phyloP scores from a whole-genome alignment of 2,113 vertebrate genomes.

The Spea bombifrons region DNA sequence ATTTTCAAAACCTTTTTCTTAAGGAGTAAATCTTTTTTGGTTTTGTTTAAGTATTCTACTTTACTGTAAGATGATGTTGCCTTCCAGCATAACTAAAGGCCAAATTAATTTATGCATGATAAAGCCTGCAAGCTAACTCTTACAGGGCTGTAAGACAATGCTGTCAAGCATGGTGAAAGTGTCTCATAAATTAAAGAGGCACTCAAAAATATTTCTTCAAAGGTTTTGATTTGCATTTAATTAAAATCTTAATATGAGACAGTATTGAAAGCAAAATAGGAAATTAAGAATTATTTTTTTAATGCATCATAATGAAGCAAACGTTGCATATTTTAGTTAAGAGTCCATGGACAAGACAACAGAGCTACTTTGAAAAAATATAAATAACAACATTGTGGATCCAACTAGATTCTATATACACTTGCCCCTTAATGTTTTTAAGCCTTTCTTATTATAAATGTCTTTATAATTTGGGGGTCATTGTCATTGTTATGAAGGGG shows the following conservation, averaged over 20 bases:
- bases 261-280: neutral
- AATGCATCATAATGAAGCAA: neutral
- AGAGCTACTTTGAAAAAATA: no score
- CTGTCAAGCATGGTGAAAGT: slow-evolving; percentile 1
- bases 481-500: no score
- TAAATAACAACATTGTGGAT: no score
- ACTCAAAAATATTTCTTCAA: slow-evolving; percentile 4
- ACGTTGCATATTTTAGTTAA: neutral
- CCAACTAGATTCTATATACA: no score
- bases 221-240: slow-evolving; percentile 11
- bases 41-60: neutral
- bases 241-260: slow-evolving; percentile 6
- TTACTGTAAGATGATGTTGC: slow-evolving; percentile 6
- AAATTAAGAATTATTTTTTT: neutral
- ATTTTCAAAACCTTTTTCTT: neutral
- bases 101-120: slow-evolving; percentile 34
- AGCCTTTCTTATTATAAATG: no score
- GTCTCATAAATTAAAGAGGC: slow-evolving; percentile 9
- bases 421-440: no score
- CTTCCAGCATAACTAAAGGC: slow-evolving; percentile 36
- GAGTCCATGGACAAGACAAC: no score
- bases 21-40: no score
- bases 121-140: slow-evolving; percentile 20
- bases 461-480: no score
- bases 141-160: neutral